phyloP scores from a whole-genome alignment of 2,113 vertebrate genomes.

The Agapornis roseicollis region DNA sequence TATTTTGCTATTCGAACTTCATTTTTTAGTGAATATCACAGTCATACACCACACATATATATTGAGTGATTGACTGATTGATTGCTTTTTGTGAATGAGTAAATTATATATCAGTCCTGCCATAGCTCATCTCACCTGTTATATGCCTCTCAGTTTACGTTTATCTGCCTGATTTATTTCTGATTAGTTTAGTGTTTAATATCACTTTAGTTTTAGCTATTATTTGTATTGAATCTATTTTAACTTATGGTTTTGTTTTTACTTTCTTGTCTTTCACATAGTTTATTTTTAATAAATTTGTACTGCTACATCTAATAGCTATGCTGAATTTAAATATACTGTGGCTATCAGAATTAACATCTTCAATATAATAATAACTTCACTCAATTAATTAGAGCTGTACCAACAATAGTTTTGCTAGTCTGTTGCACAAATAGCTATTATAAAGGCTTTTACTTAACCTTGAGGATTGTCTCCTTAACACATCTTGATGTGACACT shows the following conservation, averaged over 20 bases:
- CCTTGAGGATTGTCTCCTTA: neutral
- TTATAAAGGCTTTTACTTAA: neutral
- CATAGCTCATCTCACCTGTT: neutral
- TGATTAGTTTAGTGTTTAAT: neutral
- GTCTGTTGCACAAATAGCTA: neutral
- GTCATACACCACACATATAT: accelerated
- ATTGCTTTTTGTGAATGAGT: neutral
- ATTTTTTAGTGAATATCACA: neutral
- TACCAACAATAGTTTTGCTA: neutral
- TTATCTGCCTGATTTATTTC: neutral
- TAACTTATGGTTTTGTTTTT: neutral
- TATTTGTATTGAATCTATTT: neutral
- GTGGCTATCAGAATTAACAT: neutral
- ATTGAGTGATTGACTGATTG: neutral
- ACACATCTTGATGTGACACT: neutral
- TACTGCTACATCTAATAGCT: neutral
- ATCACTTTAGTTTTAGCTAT: neutral
- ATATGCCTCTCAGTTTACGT: neutral
- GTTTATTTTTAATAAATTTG: neutral
- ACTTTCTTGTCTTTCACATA: neutral
- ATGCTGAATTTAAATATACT: neutral
- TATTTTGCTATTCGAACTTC: neutral
- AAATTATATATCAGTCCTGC: neutral
- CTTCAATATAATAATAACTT: neutral
- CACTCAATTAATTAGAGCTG: neutral